Base-by-base conservation (phyloP, 1,140 invertebrate genomes). In the Drosophila nebulosa region DNA sequence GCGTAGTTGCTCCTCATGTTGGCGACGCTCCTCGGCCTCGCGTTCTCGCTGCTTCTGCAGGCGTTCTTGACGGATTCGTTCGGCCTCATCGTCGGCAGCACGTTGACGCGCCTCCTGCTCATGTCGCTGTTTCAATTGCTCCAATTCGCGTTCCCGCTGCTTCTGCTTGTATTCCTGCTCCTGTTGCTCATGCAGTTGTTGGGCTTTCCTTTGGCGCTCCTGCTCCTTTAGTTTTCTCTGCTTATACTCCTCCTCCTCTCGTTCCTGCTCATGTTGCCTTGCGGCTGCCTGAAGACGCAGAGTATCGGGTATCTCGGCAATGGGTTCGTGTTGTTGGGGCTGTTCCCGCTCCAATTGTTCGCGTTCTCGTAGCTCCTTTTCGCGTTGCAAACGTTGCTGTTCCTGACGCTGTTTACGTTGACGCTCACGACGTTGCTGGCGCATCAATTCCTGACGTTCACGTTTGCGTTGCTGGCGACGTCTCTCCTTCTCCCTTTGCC, bases 401-500 rank as follows among this genome's bases (percentile, higher is more conserved):
- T 77, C 69, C 58, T 78, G 60, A 0, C 57, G 58, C 24, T 64
- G 53, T 52, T 77, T 79, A 2, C 56, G 66, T 22, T 69, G 60
- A 59, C 67, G 59, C 24, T 84, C 73, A 12, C 62, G 58, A 22
- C 71, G 73, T 53, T 88, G 81, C 22, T 79, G 68, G 3, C 84
- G 65, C 32, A 72, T 69, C 7, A 65, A 58, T 12, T 84, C 66
- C 27, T 74, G 72, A 0, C 89, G 79, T 18, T 90, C 76, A 35
- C 22, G 51, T 4, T 66, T 85, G 6, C 80, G 70, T 39, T 75
- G 42, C 59, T 88, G 68, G 3, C 86, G 74, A 26, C 73, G 72
- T n/a, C 64, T 55, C 51, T 91, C 90, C 51, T 74, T 79, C 27
- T 90, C 66, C 1, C 90, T 65, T 56, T 91, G 79, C n/a, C 79